A percentile compares a stretch with the other conserved stretches of the same genome.
These are phyloP conservation scores for Dasypogon diadema DNA, from an alignment of 2,888 invertebrate species.

Conservation along the genomic window DNA sequence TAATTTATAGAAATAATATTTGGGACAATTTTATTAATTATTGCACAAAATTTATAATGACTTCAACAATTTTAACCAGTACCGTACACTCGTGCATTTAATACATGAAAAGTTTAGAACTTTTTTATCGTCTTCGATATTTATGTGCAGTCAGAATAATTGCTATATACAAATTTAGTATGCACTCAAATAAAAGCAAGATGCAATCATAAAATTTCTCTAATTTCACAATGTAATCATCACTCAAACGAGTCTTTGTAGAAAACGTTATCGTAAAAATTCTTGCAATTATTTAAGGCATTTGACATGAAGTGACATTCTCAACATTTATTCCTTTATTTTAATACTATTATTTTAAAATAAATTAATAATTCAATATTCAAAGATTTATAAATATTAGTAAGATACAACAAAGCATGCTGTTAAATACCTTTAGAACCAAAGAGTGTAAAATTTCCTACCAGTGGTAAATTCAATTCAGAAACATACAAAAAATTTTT, in stretches of 20 bases:
- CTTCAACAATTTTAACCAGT: not conserved
- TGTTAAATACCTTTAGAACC: not conserved
- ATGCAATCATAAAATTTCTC: not conserved
- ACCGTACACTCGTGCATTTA: slow-evolving; percentile 6
- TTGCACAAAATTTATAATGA: not conserved
- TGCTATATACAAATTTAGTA: slow-evolving; percentile 24
- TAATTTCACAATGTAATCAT: not conserved
- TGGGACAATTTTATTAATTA: not conserved
- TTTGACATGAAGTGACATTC: slow-evolving; percentile 14
- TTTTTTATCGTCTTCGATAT: not conserved
- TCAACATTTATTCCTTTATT: slow-evolving; percentile 1
- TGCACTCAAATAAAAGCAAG: slow-evolving; percentile 44
- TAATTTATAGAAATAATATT: too few relatives aligned
- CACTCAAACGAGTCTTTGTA: not conserved
- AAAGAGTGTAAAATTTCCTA: slow-evolving; percentile 29
- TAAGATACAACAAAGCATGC: slow-evolving; percentile 23
- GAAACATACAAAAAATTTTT: slow-evolving; percentile 41
- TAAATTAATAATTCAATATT: slow-evolving; percentile 17
- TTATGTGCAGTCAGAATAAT: slow-evolving; percentile 14
- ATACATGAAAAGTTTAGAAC: slow-evolving; percentile 5
- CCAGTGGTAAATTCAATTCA: slow-evolving; percentile 1
- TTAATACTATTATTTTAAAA: slow-evolving; percentile 28
- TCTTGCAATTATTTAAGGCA: slow-evolving; percentile 44
- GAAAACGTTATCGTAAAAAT: slow-evolving; percentile 1
- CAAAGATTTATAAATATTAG: slow-evolving; percentile 18